phyloP scores from a whole-genome alignment of 2,113 vertebrate genomes.

The Clarias batrachus region DNA sequence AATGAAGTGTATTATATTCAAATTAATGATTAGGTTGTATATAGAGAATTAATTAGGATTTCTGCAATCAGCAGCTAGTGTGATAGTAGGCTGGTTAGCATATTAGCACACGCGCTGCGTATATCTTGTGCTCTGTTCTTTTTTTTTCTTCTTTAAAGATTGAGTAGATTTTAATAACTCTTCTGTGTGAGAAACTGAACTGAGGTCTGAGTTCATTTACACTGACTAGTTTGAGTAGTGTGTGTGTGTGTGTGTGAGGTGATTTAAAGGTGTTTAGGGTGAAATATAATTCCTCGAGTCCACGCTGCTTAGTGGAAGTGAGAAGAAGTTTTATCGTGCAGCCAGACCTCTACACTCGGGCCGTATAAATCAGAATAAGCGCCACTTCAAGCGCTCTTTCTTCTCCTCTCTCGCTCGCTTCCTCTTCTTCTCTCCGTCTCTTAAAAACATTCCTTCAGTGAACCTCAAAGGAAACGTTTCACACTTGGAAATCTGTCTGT shows the following conservation, averaged over 20 bases:
- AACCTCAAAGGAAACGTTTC: neutral
- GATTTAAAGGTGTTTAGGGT: slow-evolving; percentile 43
- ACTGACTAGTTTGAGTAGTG: slow-evolving; percentile 38
- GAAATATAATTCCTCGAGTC: slow-evolving; percentile 53
- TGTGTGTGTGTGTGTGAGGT: slow-evolving; percentile 24
- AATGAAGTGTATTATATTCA: neutral
- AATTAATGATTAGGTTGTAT: neutral
- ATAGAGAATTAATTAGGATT: neutral
- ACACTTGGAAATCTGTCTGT: neutral
- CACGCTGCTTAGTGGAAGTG: slow-evolving; percentile 50
- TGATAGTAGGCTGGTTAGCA: neutral
- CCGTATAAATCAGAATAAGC: slow-evolving; percentile 59
- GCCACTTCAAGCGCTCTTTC: slow-evolving; percentile 39
- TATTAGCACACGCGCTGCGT: neutral
- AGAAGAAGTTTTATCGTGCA: slow-evolving; percentile 64
- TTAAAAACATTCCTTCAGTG: neutral
- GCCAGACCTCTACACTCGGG: slow-evolving; percentile 66
- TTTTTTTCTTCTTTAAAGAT: neutral
- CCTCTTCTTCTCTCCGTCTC: neutral
- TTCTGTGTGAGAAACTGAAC: slow-evolving; percentile 1
- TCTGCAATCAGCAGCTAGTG: neutral
- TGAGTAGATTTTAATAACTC: neutral
- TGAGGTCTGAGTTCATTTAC: slow-evolving; percentile 63
- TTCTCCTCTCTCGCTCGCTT: neutral
- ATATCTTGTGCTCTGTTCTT: no score